Conservation (phyloP, 2,888 invertebrate genomes). For the Nomada ruficornis region DNA sequence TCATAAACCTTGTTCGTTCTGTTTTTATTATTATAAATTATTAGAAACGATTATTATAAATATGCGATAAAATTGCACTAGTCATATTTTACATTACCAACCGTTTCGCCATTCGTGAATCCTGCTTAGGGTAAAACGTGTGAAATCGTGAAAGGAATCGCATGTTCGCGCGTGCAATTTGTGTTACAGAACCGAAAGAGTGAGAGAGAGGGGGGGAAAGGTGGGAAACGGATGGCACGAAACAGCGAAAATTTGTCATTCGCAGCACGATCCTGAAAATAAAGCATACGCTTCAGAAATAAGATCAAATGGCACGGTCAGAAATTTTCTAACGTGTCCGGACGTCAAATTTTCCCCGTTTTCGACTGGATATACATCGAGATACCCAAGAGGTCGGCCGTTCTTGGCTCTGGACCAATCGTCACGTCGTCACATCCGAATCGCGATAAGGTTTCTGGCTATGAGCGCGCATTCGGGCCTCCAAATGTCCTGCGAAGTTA, state of each 20-base stretch:
- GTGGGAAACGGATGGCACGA: neutral
- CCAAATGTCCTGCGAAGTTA: constrained; percentile 76
- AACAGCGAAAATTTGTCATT: constrained; percentile 36
- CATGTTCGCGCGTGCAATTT: constrained; percentile 39
- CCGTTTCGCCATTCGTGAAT: no score
- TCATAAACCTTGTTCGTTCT: no score
- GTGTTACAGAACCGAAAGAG: constrained; percentile 21
- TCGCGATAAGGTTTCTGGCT: constrained; percentile 79
- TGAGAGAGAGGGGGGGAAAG: neutral
- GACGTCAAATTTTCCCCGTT: constrained; percentile 66
- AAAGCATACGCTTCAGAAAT: constrained; percentile 58
- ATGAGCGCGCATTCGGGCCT: constrained; percentile 65
- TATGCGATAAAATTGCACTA: no score
- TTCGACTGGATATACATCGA: constrained; percentile 67
- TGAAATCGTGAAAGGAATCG: constrained; percentile 23
- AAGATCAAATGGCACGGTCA: constrained; percentile 58
- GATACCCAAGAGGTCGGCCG: constrained; percentile 64
- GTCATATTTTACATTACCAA: no score
- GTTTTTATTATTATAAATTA: no score
- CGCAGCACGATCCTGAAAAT: constrained; percentile 55
- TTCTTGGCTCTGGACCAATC: constrained; percentile 80
- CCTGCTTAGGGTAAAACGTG: neutral
- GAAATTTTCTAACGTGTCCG: constrained; percentile 67
- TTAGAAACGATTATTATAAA: no score
- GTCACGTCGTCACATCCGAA: constrained; percentile 72